phyloP scores from a whole-genome alignment of 2,797 vertebrate genomes.

The Sebastes cheni region DNA sequence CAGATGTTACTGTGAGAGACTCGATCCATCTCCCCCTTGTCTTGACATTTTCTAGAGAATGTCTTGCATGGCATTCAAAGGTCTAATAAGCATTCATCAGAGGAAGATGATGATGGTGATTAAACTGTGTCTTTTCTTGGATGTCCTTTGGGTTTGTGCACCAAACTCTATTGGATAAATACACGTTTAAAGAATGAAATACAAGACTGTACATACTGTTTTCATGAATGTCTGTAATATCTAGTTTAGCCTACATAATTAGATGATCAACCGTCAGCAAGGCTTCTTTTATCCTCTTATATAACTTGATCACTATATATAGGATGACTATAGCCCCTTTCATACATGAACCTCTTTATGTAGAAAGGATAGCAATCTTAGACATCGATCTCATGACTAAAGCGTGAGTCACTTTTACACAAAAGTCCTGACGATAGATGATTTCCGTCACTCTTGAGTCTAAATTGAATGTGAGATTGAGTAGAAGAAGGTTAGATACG shows the following conservation, averaged over 20 bases:
- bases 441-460: background rate
- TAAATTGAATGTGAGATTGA: background rate
- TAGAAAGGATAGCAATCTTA: background rate
- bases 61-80: conserved; percentile 20
- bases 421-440: background rate
- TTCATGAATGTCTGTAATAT: background rate
- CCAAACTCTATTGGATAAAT: background rate
- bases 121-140: background rate
- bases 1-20: conserved; percentile 65
- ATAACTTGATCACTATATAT: background rate
- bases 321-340: background rate
- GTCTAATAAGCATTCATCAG: background rate
- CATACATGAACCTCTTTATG: background rate
- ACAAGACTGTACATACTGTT: background rate
- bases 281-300: background rate
- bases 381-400: background rate
- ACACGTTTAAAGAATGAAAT: background rate
- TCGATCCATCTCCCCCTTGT: background rate
- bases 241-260: background rate
- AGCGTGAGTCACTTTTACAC: background rate
- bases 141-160: background rate
- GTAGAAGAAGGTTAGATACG: background rate
- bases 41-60: conserved; percentile 48
- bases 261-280: background rate
- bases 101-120: background rate